Percentiles rank a stretch among this genome's conserved stretches.
Evolutionary conservation across 2,888 invertebrate genomes (phyloP).

Genomic region (Drosophila anomelani): DNA sequence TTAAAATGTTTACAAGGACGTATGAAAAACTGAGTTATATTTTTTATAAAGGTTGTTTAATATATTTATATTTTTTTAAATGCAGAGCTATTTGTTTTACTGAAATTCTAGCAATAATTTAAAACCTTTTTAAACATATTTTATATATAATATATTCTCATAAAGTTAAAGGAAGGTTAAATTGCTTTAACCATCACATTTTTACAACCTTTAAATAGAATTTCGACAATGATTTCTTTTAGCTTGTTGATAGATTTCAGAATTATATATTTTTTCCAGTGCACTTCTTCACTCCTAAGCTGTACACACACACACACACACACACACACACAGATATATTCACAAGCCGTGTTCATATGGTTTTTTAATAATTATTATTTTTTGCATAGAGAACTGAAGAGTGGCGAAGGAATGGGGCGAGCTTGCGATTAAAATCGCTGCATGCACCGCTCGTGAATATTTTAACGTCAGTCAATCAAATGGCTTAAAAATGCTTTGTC

Average conservation of each 20-base stretch:
- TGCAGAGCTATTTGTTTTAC: no score
- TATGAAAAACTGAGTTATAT: not conserved
- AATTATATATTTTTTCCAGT: not conserved
- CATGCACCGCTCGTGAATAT: slow-evolving; percentile 70
- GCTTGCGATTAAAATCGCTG: slow-evolving; percentile 75
- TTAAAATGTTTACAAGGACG: not conserved
- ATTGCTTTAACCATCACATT: no score
- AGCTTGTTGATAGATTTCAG: no score
- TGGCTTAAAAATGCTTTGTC: slow-evolving; percentile 81
- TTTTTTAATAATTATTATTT: slow-evolving; percentile 73
- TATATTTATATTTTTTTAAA: no score
- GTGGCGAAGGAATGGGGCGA: slow-evolving; percentile 56
- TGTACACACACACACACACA: no score
- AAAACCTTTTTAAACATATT: no score
- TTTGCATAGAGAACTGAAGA: slow-evolving; percentile 45
- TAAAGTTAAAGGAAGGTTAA: not conserved
- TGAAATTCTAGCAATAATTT: no score
- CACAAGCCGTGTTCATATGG: slow-evolving; percentile 60
- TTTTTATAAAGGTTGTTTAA: not conserved
- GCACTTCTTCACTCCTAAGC: slow-evolving; percentile 57
- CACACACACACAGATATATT: not conserved
- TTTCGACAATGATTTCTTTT: no score
- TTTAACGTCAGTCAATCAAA: slow-evolving; percentile 82
- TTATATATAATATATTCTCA: no score
- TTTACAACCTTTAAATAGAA: not conserved